Conservation (phyloP, 1,140 invertebrate species). For the Sweltsa coloradensis region DNA sequence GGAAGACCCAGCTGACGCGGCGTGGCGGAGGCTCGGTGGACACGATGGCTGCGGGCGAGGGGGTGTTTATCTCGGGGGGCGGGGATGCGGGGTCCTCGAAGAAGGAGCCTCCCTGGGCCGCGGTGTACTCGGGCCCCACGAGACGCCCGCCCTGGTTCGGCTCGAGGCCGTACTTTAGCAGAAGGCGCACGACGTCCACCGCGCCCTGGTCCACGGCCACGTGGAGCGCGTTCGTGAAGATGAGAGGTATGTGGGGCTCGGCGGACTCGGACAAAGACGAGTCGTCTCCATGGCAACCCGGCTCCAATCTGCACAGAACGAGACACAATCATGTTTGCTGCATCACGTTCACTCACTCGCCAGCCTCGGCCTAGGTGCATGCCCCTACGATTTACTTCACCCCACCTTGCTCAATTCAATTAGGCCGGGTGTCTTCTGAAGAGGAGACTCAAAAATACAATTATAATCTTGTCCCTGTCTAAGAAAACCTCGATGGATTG, state of each 20-base stretch:
- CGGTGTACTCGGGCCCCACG: conserved; percentile 7
- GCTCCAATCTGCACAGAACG: conserved; percentile 18
- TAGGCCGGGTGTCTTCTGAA: too few species aligned
- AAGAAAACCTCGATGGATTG: too few species aligned
- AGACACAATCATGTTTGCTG: neutral
- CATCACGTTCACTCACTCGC: conserved; percentile 7
- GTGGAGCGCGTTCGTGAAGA: conserved; percentile 43
- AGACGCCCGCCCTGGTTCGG: conserved; percentile 36
- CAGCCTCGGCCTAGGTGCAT: conserved; percentile 6
- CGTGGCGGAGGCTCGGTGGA: conserved; percentile 10
- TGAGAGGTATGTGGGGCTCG: conserved; percentile 23
- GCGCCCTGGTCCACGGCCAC: conserved; percentile 41
- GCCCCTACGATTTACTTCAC: neutral
- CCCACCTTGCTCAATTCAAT: too few species aligned
- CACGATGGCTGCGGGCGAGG: neutral
- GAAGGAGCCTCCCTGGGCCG: conserved; percentile 13
- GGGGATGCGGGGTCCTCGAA: conserved; percentile 1
- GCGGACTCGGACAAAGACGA: conserved; percentile 13
- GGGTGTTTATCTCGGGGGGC: conserved; percentile 1
- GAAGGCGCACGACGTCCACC: conserved; percentile 37
- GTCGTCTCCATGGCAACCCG: conserved; percentile 2
- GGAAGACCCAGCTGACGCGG: conserved; percentile 25
- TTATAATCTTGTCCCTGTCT: too few species aligned
- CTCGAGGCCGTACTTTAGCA: conserved; percentile 41
- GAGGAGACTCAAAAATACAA: too few species aligned